Evolutionary conservation across 1,140 invertebrate genomes (phyloP).

Genomic region (Nilaparvata lugens): DNA sequence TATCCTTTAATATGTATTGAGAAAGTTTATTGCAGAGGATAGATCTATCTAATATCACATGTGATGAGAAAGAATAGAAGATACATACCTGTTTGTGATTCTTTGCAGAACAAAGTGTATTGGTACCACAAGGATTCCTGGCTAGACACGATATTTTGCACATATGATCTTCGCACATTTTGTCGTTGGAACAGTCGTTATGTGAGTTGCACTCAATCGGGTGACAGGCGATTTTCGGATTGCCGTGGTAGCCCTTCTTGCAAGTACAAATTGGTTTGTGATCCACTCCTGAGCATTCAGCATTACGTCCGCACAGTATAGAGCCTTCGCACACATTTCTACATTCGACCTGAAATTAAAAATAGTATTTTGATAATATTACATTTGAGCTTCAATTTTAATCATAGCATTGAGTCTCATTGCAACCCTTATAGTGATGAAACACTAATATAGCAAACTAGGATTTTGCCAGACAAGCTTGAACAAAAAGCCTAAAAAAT

Average conservation of each 20-base stretch:
- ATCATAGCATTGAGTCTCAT: too few species aligned
- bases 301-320: conserved; percentile 69
- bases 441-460: too few species aligned
- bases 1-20: too few species aligned
- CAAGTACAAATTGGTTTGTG: conserved; percentile 68
- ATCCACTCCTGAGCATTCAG: conserved; percentile 57
- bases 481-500: too few species aligned
- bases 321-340: conserved; percentile 52
- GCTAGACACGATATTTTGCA: conserved; percentile 77
- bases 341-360: conserved; percentile 47
- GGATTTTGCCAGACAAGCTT: too few species aligned
- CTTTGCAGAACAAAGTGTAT: conserved; percentile 73
- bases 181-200: conserved; percentile 67
- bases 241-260: conserved; percentile 64
- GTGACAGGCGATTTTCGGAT: conserved; percentile 65
- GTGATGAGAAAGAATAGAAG: too few species aligned
- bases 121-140: conserved; percentile 69
- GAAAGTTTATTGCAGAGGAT: too few species aligned
- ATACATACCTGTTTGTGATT: conserved; percentile 50
- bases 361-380: not conserved
- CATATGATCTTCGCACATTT: conserved; percentile 66
- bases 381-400: too few species aligned
- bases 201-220: conserved; percentile 63
- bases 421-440: too few species aligned
- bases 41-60: too few species aligned